Evolutionary conservation across 2,113 vertebrate species (phyloP).

Genomic region (Brienomyrus brachyistius): DNA sequence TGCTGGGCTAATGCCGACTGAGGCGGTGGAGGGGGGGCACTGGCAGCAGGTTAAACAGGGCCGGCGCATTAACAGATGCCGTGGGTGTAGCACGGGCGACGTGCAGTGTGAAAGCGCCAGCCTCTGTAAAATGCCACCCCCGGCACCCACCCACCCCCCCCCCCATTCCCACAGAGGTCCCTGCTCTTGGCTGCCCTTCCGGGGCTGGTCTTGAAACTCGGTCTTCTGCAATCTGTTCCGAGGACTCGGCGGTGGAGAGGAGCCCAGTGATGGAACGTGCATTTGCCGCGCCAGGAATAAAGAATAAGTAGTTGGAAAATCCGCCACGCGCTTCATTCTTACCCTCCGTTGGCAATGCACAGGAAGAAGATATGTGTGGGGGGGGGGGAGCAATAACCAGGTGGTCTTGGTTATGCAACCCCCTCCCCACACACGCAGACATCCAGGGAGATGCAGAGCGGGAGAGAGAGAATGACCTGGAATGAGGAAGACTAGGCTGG

Average conservation of each 20-base stretch:
- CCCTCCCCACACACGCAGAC: neutral
- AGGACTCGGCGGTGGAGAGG: neutral
- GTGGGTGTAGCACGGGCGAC: slow-evolving; percentile 25
- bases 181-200: neutral
- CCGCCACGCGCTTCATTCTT: slow-evolving; percentile 42
- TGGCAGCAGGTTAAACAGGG: neutral
- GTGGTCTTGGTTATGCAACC: slow-evolving; percentile 42
- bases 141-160: too few species aligned
- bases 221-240: neutral
- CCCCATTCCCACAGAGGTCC: neutral
- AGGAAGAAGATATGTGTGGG: neutral
- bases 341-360: slow-evolving; percentile 21
- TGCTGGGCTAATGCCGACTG: slow-evolving; percentile 38
- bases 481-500: slow-evolving; percentile 25
- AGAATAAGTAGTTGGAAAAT: slow-evolving; percentile 41
- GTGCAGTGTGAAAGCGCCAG: slow-evolving; percentile 25
- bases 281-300: slow-evolving; percentile 30
- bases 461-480: neutral
- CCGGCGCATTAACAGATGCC: slow-evolving; percentile 23
- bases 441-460: neutral
- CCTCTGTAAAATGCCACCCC: slow-evolving; percentile 13
- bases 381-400: slow-evolving; percentile 21
- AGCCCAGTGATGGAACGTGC: neutral
- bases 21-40: neutral
- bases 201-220: neutral